Conservation (phyloP, 2,113 vertebrate species). For the Cynocephalus volans region DNA sequence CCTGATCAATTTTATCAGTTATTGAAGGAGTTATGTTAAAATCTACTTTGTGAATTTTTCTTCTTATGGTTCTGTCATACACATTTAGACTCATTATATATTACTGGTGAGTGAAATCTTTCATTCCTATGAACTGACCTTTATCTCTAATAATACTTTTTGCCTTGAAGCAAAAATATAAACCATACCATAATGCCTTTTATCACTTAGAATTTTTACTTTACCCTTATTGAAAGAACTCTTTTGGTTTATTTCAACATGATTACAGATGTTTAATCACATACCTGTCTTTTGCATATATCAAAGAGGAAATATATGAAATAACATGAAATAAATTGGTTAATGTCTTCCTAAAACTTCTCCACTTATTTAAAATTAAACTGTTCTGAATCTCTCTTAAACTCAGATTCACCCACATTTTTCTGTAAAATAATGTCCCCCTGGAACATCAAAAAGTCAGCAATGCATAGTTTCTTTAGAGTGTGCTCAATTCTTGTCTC, state of each 20-base stretch:
- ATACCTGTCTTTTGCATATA: neutral
- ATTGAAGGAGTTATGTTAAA: constrained; percentile 19
- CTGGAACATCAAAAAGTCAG: neutral
- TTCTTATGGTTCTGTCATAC: neutral
- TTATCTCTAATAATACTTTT: constrained; percentile 24
- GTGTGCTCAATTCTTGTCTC: neutral
- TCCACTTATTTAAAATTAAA: constrained; percentile 13
- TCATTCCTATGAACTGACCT: constrained; percentile 14
- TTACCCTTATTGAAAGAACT: constrained; percentile 1
- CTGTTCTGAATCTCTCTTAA: constrained; percentile 48
- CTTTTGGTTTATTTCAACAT: constrained; percentile 44
- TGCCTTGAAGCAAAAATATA: constrained; percentile 31
- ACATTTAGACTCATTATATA: constrained; percentile 20
- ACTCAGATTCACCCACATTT: neutral
- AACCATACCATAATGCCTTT: constrained; percentile 2
- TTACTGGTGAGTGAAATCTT: constrained; percentile 6
- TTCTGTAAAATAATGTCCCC: neutral
- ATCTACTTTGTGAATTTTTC: constrained; percentile 39
- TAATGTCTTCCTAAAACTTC: constrained; percentile 35
- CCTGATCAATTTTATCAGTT: neutral
- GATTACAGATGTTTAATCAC: neutral
- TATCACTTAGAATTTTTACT: constrained; percentile 31
- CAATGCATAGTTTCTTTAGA: neutral
- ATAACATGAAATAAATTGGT: constrained; percentile 47
- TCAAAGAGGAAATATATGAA: neutral